phyloP scores from a whole-genome alignment of 2,888 invertebrate genomes.

The Julus scandinavius region DNA sequence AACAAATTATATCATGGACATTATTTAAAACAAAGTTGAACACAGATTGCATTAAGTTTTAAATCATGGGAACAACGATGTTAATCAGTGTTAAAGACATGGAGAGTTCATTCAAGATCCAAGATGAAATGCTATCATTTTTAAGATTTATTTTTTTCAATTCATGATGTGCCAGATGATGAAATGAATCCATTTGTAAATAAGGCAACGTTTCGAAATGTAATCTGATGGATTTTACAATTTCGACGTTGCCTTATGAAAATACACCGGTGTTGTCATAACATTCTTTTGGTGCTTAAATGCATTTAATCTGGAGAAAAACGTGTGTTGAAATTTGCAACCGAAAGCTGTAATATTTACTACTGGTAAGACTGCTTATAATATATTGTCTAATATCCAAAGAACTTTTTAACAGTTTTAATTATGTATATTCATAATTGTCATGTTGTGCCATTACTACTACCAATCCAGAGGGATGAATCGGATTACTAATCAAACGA shows the following conservation, averaged over 20 bases:
- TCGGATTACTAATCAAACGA: constrained; percentile 48
- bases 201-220: not conserved
- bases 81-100: too few species aligned
- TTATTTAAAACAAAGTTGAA: not conserved
- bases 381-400: constrained; percentile 51
- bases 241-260: too few species aligned
- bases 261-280: not conserved
- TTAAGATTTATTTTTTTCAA: not conserved
- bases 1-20: not conserved
- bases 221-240: too few species aligned
- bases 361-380: constrained; percentile 46
- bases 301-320: constrained; percentile 10
- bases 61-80: not conserved
- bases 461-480: constrained; percentile 35
- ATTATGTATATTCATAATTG: constrained; percentile 50
- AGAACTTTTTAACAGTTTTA: constrained; percentile 45
- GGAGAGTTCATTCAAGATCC: not conserved
- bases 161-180: not conserved
- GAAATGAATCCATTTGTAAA: not conserved
- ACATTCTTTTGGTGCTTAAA: constrained; percentile 46
- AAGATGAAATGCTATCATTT: not conserved
- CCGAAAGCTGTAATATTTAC: constrained; percentile 45
- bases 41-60: not conserved
- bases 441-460: constrained; percentile 50
- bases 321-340: constrained; percentile 50